A percentile compares a stretch with the other conserved stretches of the same genome.
Conservation (phyloP, 2,113 vertebrate genomes). For the Pantherophis guttatus region DNA sequence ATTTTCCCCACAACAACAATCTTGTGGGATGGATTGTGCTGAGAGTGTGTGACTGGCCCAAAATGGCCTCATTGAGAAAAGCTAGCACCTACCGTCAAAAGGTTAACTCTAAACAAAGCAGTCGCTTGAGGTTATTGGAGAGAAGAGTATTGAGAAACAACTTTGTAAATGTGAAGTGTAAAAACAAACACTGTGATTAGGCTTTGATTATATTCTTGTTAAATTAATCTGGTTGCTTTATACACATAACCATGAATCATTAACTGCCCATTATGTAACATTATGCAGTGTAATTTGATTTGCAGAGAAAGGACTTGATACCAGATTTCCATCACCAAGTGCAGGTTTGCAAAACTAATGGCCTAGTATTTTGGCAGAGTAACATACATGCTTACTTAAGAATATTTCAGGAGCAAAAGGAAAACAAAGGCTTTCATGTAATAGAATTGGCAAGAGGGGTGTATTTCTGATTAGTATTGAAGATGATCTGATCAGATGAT, state of each 20-base stretch:
- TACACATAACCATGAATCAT: neutral
- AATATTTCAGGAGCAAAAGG: neutral
- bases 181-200: neutral
- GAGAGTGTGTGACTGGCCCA: neutral
- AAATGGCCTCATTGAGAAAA: neutral
- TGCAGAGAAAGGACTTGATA: slow-evolving; percentile 25
- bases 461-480: neutral
- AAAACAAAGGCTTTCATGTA: neutral
- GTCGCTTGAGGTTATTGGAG: slow-evolving; percentile 36
- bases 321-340: neutral
- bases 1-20: neutral
- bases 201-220: neutral
- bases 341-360: neutral
- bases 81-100: slow-evolving; percentile 48
- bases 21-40: neutral
- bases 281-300: neutral
- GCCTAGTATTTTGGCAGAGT: neutral
- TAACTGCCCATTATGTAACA: slow-evolving; percentile 19
- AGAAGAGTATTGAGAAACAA: slow-evolving; percentile 52
- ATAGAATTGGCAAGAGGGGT: neutral
- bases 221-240: slow-evolving; percentile 25
- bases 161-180: slow-evolving; percentile 40
- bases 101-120: slow-evolving; percentile 46
- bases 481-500: neutral
- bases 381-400: neutral